Conservation (phyloP, 2,113 vertebrate genomes). For the Bubo bubo region DNA sequence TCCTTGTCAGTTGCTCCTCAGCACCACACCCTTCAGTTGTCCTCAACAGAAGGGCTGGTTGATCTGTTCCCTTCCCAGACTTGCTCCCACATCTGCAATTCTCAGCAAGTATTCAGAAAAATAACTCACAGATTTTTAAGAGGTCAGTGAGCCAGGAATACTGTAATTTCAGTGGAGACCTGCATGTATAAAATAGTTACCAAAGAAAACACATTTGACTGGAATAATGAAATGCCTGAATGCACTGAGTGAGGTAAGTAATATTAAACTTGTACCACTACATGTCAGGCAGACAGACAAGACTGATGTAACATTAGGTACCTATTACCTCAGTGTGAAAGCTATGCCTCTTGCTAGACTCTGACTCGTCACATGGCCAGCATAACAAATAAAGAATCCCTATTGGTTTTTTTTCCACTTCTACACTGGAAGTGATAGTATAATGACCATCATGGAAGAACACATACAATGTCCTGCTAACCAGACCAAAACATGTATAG, state of each 20-base stretch:
- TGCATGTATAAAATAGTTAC: neutral
- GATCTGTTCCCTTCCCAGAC: neutral
- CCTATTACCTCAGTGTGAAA: neutral
- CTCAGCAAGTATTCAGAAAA: neutral
- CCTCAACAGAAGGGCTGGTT: neutral
- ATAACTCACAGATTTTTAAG: neutral
- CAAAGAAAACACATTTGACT: rapidly evolving
- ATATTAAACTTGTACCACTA: neutral
- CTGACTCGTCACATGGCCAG: neutral
- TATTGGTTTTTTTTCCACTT: rapidly evolving
- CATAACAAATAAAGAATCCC: neutral
- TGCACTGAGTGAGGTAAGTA: neutral
- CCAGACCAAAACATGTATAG: neutral
- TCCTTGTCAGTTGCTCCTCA: neutral
- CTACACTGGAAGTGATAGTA: neutral
- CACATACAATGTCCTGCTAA: neutral
- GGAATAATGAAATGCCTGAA: neutral
- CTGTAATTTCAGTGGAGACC: neutral
- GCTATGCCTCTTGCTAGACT: rapidly evolving
- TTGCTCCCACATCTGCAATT: neutral
- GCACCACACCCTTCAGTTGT: neutral
- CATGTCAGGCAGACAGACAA: neutral
- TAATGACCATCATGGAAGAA: neutral
- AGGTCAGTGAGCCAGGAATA: neutral
- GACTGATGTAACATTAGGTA: too few relatives aligned